Percentiles rank a stretch among this genome's conserved stretches.
Conservation (phyloP, 2,888 invertebrate genomes). For the Leptogaster cylindrica region DNA sequence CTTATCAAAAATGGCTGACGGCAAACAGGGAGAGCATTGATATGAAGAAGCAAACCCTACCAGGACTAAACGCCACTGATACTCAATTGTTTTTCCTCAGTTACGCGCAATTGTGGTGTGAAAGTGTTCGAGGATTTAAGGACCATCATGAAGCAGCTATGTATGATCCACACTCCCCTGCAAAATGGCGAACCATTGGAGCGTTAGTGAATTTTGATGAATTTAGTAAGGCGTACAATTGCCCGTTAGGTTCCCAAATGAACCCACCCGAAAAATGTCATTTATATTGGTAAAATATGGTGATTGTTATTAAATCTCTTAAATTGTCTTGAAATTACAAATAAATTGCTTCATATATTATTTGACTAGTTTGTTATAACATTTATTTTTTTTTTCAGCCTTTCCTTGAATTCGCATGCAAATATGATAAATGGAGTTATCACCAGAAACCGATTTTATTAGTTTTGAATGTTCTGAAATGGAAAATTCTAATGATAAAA, state of each 20-base stretch:
- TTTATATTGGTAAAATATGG: neutral
- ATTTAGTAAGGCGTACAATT: conserved; percentile 47
- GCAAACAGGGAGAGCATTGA: neutral
- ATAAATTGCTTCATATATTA: too few relatives aligned
- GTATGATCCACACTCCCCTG: conserved; percentile 48
- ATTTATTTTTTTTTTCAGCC: too few relatives aligned
- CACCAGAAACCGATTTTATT: too few relatives aligned
- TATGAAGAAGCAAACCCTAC: conserved; percentile 46
- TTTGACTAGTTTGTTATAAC: too few relatives aligned
- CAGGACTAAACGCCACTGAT: conserved; percentile 47
- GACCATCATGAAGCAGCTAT: conserved; percentile 46
- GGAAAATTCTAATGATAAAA: too few relatives aligned
- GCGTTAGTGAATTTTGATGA: conserved; percentile 47
- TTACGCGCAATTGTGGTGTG: conserved; percentile 51
- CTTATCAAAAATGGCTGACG: conserved; percentile 48
- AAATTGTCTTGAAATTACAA: too few relatives aligned
- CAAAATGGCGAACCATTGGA: conserved; percentile 48
- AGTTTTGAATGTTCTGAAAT: too few relatives aligned
- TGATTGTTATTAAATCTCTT: too few relatives aligned
- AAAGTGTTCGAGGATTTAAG: conserved; percentile 43
- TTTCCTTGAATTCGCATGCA: too few relatives aligned
- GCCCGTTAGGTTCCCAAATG: conserved; percentile 41
- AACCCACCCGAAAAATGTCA: neutral
- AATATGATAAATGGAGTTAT: too few relatives aligned
- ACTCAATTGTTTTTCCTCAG: conserved; percentile 50